Conservation (phyloP, 2,797 vertebrate species). For the Masticophis lateralis region DNA sequence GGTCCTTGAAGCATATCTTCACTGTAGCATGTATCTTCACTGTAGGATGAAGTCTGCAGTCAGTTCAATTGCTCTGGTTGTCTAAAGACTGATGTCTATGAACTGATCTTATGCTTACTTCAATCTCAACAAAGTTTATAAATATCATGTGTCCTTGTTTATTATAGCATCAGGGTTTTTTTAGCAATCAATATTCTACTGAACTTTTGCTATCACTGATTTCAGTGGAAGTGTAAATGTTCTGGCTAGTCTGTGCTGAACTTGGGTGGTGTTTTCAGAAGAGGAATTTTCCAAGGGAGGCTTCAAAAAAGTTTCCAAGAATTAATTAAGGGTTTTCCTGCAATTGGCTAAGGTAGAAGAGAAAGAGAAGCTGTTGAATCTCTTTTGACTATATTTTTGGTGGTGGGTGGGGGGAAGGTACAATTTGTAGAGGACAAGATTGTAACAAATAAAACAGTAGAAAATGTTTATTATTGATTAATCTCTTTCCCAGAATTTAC, state of each 20-base stretch:
- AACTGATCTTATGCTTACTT: not conserved
- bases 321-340: not conserved
- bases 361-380: not conserved
- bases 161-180: not conserved
- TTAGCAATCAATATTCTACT: not conserved
- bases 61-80: not conserved
- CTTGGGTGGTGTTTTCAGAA: not conserved
- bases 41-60: not conserved
- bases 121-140: not conserved
- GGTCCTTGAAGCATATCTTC: not conserved
- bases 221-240: not conserved
- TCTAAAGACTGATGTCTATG: not conserved
- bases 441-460: not conserved
- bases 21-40: not conserved
- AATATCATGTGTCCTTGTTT: not conserved
- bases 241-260: not conserved
- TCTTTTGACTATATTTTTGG: not conserved
- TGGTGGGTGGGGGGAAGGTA: not conserved
- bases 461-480: not conserved
- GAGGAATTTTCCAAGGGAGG: constrained; percentile 25
- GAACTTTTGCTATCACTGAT: not conserved
- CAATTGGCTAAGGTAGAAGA: not conserved
- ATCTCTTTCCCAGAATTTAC: not conserved
- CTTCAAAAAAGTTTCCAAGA: constrained; percentile 31
- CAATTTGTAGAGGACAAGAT: not conserved